A percentile compares a stretch with the other conserved stretches of the same genome.
These are phyloP conservation scores for Diadumene lineata DNA, from an alignment of 92 coral and sea anemone species.

Conservation along the genomic window DNA sequence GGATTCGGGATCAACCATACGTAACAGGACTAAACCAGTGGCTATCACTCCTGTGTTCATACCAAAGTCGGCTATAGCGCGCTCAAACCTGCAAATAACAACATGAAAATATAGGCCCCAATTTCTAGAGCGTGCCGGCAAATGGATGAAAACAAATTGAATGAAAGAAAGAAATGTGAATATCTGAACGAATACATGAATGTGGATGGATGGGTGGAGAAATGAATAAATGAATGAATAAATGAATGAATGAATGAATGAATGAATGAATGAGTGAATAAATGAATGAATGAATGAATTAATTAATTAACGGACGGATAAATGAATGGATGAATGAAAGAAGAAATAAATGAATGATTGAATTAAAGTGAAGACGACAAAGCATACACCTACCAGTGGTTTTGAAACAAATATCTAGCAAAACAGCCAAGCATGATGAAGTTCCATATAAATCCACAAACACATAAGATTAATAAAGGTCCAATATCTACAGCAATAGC, in stretches of 20 bases:
- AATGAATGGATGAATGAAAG: neutral
- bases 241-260: neutral
- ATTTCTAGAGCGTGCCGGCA: no score
- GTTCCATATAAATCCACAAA: conserved; percentile 75
- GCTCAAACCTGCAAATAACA: conserved; percentile 60
- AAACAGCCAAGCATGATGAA: conserved; percentile 68
- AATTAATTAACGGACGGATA: neutral
- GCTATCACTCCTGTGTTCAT: conserved; percentile 88
- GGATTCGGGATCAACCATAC: conserved; percentile 81
- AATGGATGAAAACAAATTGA: no score
- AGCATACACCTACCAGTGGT: conserved; percentile 55
- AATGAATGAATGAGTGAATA: neutral
- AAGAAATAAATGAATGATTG: neutral
- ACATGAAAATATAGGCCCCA: no score
- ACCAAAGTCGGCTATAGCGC: conserved; percentile 87
- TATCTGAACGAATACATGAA: no score
- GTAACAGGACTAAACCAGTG: conserved; percentile 68
- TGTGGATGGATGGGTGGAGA: no score
- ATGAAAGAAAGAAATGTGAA: no score
- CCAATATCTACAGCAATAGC: conserved; percentile 78
- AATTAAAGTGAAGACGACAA: neutral
- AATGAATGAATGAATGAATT: neutral
- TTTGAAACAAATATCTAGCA: conserved; percentile 65
- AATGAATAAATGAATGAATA: neutral
- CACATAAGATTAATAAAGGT: conserved; percentile 70